Base-by-base conservation (phyloP, 2,113 vertebrate genomes). In the Brevimyrus niger region DNA sequence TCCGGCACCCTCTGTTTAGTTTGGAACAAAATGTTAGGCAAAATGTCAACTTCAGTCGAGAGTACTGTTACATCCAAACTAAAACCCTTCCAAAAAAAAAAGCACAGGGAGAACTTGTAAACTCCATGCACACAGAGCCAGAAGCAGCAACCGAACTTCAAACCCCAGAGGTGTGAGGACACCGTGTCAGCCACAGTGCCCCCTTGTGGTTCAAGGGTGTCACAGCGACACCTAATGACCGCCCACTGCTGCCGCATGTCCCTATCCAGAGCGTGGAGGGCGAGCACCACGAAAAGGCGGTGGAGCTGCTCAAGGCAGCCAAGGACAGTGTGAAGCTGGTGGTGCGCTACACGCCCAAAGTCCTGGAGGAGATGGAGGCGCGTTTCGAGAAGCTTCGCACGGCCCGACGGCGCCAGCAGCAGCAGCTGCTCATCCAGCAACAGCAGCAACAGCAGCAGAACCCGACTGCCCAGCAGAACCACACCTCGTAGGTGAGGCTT, bases 361-460 rank as follows among this genome's bases (percentile, higher is more conserved):
- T 99, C 88, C 94, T 99, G 94, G 98, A 99, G 93, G 99, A 99
- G 94, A 99, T 99, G 99, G 99, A 99, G 92, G 99, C 99, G 15
- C 97, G 99, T 88, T 99, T 99, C 0, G 99, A 99, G 92, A 99
- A 99, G 92, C 97, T 99, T 8, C 95, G 99, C 89, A 99, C 98
- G 4, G 99, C 98, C 80, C 96, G 98, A 51, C 97, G 98, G 90
- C 96, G 98, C 88, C 99, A 99, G 89, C 98, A 99, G 94, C 98
- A 99, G 93, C 98, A 99, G 73, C 51, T 96, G 69, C 95, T 99
- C 92, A 96, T 99, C 89, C 97, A 99, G 93, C 98, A 99, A 91
- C 98, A 98, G 92, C 97, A 97, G 42, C 82, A 97, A 92, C 97
- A 97, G 92, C 97, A 99, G 94, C 95, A 96, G 48, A 95, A 95